These are phyloP conservation scores for Cosmopolites sordidus DNA, from an alignment of 2,888 invertebrate species.

Conservation along the genomic window DNA sequence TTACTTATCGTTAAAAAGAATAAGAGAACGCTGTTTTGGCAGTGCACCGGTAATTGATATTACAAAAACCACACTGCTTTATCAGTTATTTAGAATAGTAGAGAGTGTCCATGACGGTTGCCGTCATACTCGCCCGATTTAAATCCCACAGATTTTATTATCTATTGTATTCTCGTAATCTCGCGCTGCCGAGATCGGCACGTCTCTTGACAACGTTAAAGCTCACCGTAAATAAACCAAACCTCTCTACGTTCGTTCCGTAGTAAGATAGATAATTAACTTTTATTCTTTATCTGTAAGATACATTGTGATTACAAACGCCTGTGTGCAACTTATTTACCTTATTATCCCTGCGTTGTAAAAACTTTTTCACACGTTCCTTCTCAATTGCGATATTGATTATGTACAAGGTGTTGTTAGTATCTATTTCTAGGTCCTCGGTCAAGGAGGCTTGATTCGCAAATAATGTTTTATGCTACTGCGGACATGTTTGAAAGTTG, in stretches of 20 bases:
- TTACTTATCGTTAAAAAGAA: too few relatives aligned
- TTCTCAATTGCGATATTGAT: neutral
- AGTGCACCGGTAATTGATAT: too few relatives aligned
- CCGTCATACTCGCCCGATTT: too few relatives aligned
- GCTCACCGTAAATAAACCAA: neutral
- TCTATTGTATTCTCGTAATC: neutral
- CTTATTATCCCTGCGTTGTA: neutral
- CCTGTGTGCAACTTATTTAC: neutral
- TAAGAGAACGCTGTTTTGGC: too few relatives aligned
- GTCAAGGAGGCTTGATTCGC: too few relatives aligned
- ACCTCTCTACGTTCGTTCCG: too few relatives aligned
- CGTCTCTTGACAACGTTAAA: neutral
- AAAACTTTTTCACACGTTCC: neutral
- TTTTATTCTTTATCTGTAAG: neutral
- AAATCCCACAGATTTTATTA: neutral
- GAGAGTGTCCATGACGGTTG: too few relatives aligned
- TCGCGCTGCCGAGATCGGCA: neutral
- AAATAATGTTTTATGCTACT: too few relatives aligned
- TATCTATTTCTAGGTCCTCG: too few relatives aligned
- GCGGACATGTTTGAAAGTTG: neutral
- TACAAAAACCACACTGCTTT: too few relatives aligned
- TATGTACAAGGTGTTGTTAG: too few relatives aligned
- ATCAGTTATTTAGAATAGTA: too few relatives aligned
- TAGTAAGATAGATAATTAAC: neutral
- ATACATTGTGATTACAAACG: neutral